Evolutionary conservation across 2,797 vertebrate genomes (phyloP).

Genomic region (Clarias fuscus): DNA sequence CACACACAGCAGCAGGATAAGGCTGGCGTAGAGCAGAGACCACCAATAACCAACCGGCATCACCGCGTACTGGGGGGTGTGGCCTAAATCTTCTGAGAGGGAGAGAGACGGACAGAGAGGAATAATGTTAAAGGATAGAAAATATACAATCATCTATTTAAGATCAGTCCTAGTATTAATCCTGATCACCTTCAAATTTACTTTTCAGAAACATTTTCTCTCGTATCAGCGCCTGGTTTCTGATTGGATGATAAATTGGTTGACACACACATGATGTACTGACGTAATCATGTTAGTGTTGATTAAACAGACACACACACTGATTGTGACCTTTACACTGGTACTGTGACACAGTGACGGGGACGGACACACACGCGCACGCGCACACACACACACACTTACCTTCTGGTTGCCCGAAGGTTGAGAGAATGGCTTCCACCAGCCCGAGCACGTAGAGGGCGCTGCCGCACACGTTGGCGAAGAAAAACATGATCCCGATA

Average conservation of each 20-base stretch:
- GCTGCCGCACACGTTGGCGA: constrained; percentile 87
- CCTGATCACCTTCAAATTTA: background rate
- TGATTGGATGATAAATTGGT: background rate
- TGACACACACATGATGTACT: background rate
- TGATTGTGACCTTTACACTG: background rate
- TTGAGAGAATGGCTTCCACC: constrained; percentile 83
- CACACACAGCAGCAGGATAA: constrained; percentile 80
- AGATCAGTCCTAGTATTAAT: background rate
- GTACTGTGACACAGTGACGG: background rate
- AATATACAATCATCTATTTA: too few species aligned
- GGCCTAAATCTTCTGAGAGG: constrained; percentile 53
- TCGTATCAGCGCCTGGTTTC: background rate
- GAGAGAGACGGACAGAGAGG: background rate
- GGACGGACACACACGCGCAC: background rate
- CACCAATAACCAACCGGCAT: constrained; percentile 87
- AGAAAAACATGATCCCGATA: constrained; percentile 91
- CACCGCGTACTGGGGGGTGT: constrained; percentile 58
- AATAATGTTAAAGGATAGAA: too few species aligned
- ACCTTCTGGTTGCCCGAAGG: constrained; percentile 82
- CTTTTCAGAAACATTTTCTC: background rate
- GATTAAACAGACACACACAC: background rate
- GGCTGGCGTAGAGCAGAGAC: constrained; percentile 80
- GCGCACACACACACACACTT: constrained; percentile 15
- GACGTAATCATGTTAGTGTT: too few species aligned
- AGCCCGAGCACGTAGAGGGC: constrained; percentile 85